These are phyloP conservation scores for Drosophila pandora DNA, from an alignment of 1,140 invertebrate genomes.

Conservation along the genomic window DNA sequence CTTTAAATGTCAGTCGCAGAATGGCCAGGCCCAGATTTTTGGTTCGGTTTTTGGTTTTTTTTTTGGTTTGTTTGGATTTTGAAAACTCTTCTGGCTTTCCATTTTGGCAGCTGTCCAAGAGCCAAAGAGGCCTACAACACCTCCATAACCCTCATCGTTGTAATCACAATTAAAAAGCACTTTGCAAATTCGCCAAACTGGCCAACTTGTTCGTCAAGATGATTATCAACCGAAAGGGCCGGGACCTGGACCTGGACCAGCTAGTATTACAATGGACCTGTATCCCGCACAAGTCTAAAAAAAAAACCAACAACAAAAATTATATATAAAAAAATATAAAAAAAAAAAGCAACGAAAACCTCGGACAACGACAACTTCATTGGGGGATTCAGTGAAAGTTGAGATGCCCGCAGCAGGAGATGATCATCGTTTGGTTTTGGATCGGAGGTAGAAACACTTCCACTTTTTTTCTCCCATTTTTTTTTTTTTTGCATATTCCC, in stretches of 20 bases:
- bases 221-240: slow-evolving; percentile 33
- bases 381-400: slow-evolving; percentile 55
- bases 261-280: slow-evolving; percentile 15
- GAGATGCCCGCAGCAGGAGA: slow-evolving; percentile 52
- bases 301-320: neutral
- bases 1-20: slow-evolving; percentile 74
- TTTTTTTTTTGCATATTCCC: slow-evolving; percentile 9
- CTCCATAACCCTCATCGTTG: slow-evolving; percentile 32
- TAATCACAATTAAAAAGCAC: slow-evolving; percentile 77
- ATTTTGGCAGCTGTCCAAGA: slow-evolving; percentile 37
- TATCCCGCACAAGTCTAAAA: neutral
- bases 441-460: slow-evolving; percentile 34
- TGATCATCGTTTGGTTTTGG: slow-evolving; percentile 23
- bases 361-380: slow-evolving; percentile 40
- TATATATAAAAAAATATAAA: neutral
- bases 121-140: neutral
- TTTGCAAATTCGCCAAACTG: slow-evolving; percentile 54
- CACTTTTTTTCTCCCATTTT: slow-evolving; percentile 31
- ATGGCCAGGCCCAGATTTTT: slow-evolving; percentile 37
- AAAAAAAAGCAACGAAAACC: slow-evolving; percentile 3
- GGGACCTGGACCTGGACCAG: slow-evolving; percentile 4
- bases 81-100: slow-evolving; percentile 20
- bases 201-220: slow-evolving; percentile 45
- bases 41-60: slow-evolving; percentile 8
- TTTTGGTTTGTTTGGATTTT: neutral